These are phyloP conservation scores for Sceloporus undulatus DNA, from an alignment of 2,113 vertebrate species.

Conservation along the genomic window DNA sequence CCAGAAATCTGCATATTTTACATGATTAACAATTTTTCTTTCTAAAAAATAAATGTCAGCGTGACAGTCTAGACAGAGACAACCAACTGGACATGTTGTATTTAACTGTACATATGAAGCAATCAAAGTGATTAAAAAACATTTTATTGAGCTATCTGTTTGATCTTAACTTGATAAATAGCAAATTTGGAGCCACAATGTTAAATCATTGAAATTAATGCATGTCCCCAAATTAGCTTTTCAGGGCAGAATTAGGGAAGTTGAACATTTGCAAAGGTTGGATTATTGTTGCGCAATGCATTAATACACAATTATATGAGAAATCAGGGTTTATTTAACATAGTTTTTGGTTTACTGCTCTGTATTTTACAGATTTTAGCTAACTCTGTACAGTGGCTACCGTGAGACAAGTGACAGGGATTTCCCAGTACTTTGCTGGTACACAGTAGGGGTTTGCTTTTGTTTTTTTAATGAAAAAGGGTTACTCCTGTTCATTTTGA, in stretches of 20 bases:
- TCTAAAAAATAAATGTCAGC: too few relatives aligned
- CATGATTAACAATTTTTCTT: background rate
- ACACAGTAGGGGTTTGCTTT: too few relatives aligned
- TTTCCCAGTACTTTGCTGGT: background rate
- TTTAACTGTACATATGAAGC: conserved; percentile 1
- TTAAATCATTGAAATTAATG: background rate
- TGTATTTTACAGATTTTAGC: background rate
- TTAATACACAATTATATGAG: too few relatives aligned
- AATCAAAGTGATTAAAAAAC: background rate
- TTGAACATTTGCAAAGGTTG: conserved; percentile 21
- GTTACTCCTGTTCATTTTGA: too few relatives aligned
- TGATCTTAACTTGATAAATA: background rate
- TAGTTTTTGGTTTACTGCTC: background rate
- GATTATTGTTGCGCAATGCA: background rate
- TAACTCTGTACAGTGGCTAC: background rate
- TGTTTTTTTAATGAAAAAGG: background rate
- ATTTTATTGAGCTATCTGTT: background rate
- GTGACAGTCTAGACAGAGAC: conserved; percentile 46
- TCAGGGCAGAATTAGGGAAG: background rate
- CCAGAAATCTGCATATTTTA: background rate
- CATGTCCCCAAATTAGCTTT: conserved; percentile 27
- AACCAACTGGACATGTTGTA: conserved; percentile 9
- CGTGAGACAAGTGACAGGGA: background rate
- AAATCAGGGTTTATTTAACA: background rate
- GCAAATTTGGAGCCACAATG: background rate